Percentiles rank a stretch among this genome's conserved stretches.
phyloP scores from a whole-genome alignment of 2,888 invertebrate genomes.

The Andrena hattorfiana region DNA sequence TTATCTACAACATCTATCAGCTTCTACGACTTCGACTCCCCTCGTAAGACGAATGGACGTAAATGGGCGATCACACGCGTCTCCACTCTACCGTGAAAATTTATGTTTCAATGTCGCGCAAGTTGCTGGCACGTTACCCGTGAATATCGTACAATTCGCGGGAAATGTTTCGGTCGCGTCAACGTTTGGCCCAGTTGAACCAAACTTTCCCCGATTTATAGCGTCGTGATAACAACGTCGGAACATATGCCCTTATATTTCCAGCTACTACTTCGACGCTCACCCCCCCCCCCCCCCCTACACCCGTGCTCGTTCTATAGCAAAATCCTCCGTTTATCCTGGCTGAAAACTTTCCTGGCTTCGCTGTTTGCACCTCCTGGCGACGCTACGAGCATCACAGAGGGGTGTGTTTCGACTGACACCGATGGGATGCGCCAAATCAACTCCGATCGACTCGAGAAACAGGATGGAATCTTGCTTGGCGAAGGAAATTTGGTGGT shows the following conservation, averaged over 20 bases:
- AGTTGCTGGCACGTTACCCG: constrained; percentile 11
- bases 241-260: constrained; percentile 62
- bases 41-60: constrained; percentile 1
- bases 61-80: constrained; percentile 15
- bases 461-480: constrained; percentile 5
- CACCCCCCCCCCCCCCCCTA: background rate
- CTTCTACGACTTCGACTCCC: background rate
- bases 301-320: constrained; percentile 31
- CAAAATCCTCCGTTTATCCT: constrained; percentile 65
- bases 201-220: constrained; percentile 58
- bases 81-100: constrained; percentile 20
- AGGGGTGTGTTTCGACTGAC: constrained; percentile 15
- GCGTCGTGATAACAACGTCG: constrained; percentile 50
- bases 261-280: constrained; percentile 37
- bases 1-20: background rate
- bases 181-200: constrained; percentile 44
- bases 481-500: constrained; percentile 2
- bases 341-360: constrained; percentile 60
- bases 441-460: constrained; percentile 20
- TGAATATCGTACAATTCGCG: constrained; percentile 22
- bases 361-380: constrained; percentile 44
- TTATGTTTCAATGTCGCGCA: constrained; percentile 20
- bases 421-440: constrained; percentile 28
- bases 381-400: constrained; percentile 13
- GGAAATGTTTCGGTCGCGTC: constrained; percentile 48